Percentiles rank a stretch among this genome's conserved stretches.
Conservation (phyloP, 1,140 invertebrate species). For the Zaprionus camerounensis region DNA sequence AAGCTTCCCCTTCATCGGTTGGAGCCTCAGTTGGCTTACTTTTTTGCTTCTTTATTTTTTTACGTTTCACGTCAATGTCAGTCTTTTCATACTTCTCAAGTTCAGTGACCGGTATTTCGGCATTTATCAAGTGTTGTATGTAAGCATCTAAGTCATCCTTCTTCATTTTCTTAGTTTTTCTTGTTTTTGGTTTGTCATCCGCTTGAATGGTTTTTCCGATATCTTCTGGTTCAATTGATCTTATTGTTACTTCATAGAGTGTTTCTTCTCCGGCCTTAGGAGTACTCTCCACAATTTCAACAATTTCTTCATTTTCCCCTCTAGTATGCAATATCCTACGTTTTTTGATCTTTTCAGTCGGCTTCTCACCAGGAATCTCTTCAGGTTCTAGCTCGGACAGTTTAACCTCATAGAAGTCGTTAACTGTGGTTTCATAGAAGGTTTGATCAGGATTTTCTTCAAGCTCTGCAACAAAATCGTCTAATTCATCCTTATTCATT, state of each 20-base stretch:
- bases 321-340: conserved; percentile 67
- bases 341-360: conserved; percentile 51
- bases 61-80: conserved; percentile 72
- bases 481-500: conserved; percentile 69
- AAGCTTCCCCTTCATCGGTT: conserved; percentile 50
- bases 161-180: conserved; percentile 68
- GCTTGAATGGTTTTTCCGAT: conserved; percentile 40
- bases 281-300: conserved; percentile 75
- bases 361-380: conserved; percentile 58
- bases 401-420: conserved; percentile 75
- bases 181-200: conserved; percentile 45
- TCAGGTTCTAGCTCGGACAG: conserved; percentile 65
- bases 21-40: conserved; percentile 48
- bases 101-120: conserved; percentile 81
- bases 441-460: conserved; percentile 65
- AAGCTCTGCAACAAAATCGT: conserved; percentile 66
- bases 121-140: conserved; percentile 75
- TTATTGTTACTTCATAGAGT: conserved; percentile 78
- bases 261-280: conserved; percentile 69
- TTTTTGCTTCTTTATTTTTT: conserved; percentile 73
- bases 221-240: conserved; percentile 50
- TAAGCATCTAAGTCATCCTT: conserved; percentile 78
- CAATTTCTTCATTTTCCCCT: conserved; percentile 58
- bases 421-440: conserved; percentile 53
- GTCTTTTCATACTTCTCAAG: conserved; percentile 83